Conservation (phyloP, 23 tunicate genomes). For the Styela plicata region DNA sequence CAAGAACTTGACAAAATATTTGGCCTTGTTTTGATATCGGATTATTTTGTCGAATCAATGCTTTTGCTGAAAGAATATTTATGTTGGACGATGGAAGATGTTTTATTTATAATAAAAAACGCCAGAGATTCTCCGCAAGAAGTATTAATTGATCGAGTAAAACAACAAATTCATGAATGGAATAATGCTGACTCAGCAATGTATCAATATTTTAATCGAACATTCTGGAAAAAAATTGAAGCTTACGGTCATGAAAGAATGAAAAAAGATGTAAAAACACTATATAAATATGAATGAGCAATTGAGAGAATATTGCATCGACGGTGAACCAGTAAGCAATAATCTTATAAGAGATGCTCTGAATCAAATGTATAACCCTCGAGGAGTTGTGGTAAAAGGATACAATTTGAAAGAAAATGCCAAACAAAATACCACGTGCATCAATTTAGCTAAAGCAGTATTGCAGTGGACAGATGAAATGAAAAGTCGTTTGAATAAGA, state of each 20-base stretch:
- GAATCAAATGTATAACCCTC: slow-evolving; percentile 44
- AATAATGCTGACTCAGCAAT: slow-evolving; percentile 80
- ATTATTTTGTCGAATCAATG: slow-evolving; percentile 92
- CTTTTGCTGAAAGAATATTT: slow-evolving; percentile 85
- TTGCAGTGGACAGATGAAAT: slow-evolving; percentile 52
- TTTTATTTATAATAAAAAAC: slow-evolving; percentile 77
- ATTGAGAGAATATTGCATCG: slow-evolving; percentile 41
- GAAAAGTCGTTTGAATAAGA: too few relatives aligned
- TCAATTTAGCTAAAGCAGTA: too few relatives aligned
- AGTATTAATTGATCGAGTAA: not conserved
- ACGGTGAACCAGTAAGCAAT: slow-evolving; percentile 37
- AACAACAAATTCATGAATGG: slow-evolving; percentile 90
- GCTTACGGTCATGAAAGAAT: slow-evolving; percentile 67
- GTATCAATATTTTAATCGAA: slow-evolving; percentile 83
- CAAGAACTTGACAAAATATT: slow-evolving; percentile 85
- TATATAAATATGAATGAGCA: slow-evolving; percentile 31
- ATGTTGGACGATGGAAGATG: slow-evolving; percentile 99
- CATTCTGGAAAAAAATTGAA: slow-evolving; percentile 83
- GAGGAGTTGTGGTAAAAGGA: slow-evolving; percentile 51
- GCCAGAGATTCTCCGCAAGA: slow-evolving; percentile 18
- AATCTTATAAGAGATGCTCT: slow-evolving; percentile 16
- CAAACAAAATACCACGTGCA: slow-evolving; percentile 23
- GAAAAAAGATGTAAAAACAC: slow-evolving; percentile 57
- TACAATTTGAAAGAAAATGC: slow-evolving; percentile 52
- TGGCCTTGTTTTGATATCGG: slow-evolving; percentile 81